These are phyloP conservation scores for Clupea harengus DNA, from an alignment of 2,113 vertebrate species.

Conservation along the genomic window DNA sequence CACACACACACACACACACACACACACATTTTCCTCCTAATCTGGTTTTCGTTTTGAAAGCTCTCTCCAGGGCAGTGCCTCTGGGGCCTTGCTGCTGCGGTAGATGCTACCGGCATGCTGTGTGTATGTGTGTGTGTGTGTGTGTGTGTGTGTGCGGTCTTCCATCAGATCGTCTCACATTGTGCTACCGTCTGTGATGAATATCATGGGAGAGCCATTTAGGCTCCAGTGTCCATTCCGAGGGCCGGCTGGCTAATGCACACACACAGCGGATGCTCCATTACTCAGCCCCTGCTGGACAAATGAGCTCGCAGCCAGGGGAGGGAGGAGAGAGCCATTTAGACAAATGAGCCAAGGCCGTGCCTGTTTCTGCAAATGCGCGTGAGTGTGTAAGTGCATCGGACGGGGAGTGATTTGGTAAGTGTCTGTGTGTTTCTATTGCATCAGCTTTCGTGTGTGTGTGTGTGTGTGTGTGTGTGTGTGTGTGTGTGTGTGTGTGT, in stretches of 20 bases:
- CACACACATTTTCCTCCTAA: conserved; percentile 24
- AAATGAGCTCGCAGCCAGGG: background rate
- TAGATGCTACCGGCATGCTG: background rate
- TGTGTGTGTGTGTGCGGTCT: conserved; percentile 6
- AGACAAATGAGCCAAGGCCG: conserved; percentile 8
- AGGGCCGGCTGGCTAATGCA: conserved; percentile 31
- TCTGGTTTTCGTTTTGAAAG: conserved; percentile 31
- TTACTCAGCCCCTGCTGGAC: conserved; percentile 20
- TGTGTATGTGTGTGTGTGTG: conserved; percentile 5
- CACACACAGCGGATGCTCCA: conserved; percentile 23
- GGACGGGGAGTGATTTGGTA: background rate
- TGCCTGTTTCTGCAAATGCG: background rate
- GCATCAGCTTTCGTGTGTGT: background rate
- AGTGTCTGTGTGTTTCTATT: background rate
- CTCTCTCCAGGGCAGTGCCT: conserved; percentile 30
- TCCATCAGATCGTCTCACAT: conserved; percentile 32
- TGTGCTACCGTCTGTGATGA: conserved; percentile 36
- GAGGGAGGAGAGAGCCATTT: background rate
- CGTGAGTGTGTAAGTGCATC: background rate
- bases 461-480: conserved; percentile 4
- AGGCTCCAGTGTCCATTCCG: conserved; percentile 26
- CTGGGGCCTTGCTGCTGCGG: conserved; percentile 27
- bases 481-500: background rate
- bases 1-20: background rate
- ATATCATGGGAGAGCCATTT: conserved; percentile 41